A percentile compares a stretch with the other conserved stretches of the same genome.
Conservation (phyloP, 2,797 vertebrate species). For the Rousettus madagascariensis region DNA sequence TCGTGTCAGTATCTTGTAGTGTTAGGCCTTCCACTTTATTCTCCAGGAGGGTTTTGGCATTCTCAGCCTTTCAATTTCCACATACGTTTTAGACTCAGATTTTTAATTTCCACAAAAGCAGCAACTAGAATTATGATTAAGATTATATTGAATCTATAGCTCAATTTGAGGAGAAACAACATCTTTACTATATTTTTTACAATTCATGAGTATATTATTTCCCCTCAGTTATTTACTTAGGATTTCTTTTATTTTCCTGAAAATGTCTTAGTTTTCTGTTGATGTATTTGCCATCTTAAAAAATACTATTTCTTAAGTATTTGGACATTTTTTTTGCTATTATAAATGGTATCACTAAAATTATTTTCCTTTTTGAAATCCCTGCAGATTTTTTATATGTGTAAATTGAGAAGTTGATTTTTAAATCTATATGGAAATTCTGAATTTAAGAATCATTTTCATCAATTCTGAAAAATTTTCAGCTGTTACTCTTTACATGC, state of each 20-base stretch:
- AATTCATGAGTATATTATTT: not conserved
- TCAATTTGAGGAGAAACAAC: not conserved
- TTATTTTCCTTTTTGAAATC: not conserved
- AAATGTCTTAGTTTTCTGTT: slow-evolving; percentile 12
- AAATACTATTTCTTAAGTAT: slow-evolving; percentile 4
- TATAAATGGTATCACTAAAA: not conserved
- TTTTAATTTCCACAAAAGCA: not conserved
- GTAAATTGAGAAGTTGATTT: slow-evolving; percentile 23
- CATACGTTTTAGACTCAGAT: not conserved
- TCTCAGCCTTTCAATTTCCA: not conserved
- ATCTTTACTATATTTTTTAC: not conserved
- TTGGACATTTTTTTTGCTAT: not conserved
- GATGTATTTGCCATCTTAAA: not conserved
- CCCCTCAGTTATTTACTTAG: not conserved
- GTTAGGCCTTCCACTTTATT: not conserved
- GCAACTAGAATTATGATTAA: not conserved
- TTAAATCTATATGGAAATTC: not conserved
- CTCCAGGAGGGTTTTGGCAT: not conserved
- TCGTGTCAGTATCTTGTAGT: not conserved
- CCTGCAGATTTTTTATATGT: not conserved
- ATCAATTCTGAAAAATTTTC: not conserved
- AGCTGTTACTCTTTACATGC: not conserved
- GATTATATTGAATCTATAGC: not conserved
- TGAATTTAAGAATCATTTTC: slow-evolving; percentile 10
- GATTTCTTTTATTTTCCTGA: not conserved